Conservation (phyloP, 2,888 invertebrate species). For the Heteromyza rotundicornis region DNA sequence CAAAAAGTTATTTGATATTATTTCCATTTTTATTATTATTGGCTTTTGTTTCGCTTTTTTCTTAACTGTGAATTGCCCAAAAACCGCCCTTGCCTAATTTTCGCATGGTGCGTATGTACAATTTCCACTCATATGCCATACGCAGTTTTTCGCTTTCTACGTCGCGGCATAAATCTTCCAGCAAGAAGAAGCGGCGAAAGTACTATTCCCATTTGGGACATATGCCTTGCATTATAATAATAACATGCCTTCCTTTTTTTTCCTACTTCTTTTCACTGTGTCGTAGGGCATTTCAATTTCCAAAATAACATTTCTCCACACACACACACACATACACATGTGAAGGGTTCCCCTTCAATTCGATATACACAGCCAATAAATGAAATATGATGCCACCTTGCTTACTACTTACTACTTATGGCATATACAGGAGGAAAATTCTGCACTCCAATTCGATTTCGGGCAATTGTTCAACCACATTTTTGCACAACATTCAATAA, state of each 20-base stretch:
- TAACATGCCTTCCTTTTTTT: constrained; percentile 6
- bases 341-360: too few species aligned
- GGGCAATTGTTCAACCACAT: too few species aligned
- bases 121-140: neutral
- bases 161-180: constrained; percentile 4
- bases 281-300: neutral
- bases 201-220: constrained; percentile 53
- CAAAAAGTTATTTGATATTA: constrained; percentile 19
- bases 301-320: neutral
- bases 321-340: too few species aligned
- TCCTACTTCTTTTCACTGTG: constrained; percentile 14
- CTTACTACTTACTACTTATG: too few species aligned
- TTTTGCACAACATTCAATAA: neutral
- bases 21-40: constrained; percentile 4
- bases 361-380: constrained; percentile 37
- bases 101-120: neutral
- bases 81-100: neutral
- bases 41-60: neutral
- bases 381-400: constrained; percentile 53
- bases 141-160: neutral
- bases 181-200: neutral
- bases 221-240: constrained; percentile 58
- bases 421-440: neutral
- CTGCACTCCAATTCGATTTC: neutral
- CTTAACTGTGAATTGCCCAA: neutral